phyloP scores from a whole-genome alignment of 2,797 vertebrate genomes.

The Carapus acus region DNA sequence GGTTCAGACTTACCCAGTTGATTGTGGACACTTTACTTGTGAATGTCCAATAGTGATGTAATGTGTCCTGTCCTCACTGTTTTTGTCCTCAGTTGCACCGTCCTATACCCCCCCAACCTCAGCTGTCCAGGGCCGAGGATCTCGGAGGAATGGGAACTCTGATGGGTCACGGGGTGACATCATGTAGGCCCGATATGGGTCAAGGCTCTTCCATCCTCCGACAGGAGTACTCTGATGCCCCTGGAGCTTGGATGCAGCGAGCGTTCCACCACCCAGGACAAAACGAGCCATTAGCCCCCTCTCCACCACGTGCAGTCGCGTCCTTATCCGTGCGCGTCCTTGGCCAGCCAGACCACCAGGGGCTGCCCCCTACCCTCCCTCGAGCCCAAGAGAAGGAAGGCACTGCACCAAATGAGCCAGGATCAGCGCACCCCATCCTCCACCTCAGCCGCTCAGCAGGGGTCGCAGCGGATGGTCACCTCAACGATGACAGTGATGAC shows the following conservation, averaged over 20 bases:
- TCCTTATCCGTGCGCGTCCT: constrained; percentile 75
- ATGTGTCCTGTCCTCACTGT: constrained; percentile 3
- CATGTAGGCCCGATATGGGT: constrained; percentile 36
- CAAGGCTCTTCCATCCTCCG: constrained; percentile 33
- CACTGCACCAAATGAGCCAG: constrained; percentile 57
- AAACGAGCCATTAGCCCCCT: constrained; percentile 65
- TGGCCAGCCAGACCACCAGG: constrained; percentile 69
- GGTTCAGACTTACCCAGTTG: not conserved
- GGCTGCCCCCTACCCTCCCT: constrained; percentile 56
- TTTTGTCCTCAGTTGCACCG: constrained; percentile 42
- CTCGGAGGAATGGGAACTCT: constrained; percentile 39
- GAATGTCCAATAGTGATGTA: too few species aligned
- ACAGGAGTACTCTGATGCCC: constrained; percentile 42
- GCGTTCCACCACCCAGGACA: constrained; percentile 54
- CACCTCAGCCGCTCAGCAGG: constrained; percentile 68
- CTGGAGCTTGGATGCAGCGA: constrained; percentile 43
- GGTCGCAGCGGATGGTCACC: constrained; percentile 35
- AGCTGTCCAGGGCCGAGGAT: constrained; percentile 41
- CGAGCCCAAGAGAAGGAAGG: constrained; percentile 71
- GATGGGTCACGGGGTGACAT: constrained; percentile 43
- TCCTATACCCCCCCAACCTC: constrained; percentile 40
- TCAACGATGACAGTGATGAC: constrained; percentile 64
- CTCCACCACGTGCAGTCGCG: constrained; percentile 73
- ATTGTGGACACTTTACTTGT: not conserved
- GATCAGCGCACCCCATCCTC: constrained; percentile 61